Percentiles rank a stretch among this genome's conserved stretches.
Evolutionary conservation across 2,888 invertebrate species (phyloP).

Genomic region (Volucella inflata): DNA sequence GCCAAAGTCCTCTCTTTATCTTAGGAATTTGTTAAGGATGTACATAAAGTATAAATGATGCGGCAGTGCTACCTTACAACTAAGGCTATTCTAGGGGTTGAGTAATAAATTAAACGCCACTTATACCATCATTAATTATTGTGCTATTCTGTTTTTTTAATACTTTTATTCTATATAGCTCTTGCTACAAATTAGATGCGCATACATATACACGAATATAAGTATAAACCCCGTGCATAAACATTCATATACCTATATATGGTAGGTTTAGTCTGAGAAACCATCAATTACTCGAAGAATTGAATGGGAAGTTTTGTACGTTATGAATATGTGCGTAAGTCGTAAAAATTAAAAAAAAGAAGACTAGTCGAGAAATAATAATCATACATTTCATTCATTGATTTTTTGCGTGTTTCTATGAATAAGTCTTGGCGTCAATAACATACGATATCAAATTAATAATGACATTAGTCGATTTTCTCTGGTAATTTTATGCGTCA

Average conservation of each 20-base stretch:
- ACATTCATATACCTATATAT: not conserved
- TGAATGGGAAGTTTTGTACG: no score
- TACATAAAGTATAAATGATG: slow-evolving; percentile 37
- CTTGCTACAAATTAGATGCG: slow-evolving; percentile 4
- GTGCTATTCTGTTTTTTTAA: slow-evolving; percentile 31
- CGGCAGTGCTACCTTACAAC: slow-evolving; percentile 45
- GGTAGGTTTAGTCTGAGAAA: slow-evolving; percentile 14
- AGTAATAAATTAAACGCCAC: slow-evolving; percentile 74
- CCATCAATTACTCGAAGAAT: slow-evolving; percentile 7
- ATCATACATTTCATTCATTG: slow-evolving; percentile 43
- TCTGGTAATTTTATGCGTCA: no score
- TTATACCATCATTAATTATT: slow-evolving; percentile 74
- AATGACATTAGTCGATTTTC: not conserved
- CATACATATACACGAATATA: no score
- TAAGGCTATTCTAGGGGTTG: slow-evolving; percentile 63
- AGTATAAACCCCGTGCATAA: not conserved
- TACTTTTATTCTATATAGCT: not conserved
- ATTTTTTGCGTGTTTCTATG: not conserved
- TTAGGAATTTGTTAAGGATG: slow-evolving; percentile 47
- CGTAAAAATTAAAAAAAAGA: slow-evolving; percentile 32
- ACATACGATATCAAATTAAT: not conserved
- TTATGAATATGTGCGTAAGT: no score
- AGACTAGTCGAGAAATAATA: slow-evolving; percentile 13
- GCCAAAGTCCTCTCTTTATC: slow-evolving; percentile 47
- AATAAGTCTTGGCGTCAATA: not conserved